Conservation (phyloP, 35 echinoderm and acorn worm species). For the Nesometra sesokonis region DNA sequence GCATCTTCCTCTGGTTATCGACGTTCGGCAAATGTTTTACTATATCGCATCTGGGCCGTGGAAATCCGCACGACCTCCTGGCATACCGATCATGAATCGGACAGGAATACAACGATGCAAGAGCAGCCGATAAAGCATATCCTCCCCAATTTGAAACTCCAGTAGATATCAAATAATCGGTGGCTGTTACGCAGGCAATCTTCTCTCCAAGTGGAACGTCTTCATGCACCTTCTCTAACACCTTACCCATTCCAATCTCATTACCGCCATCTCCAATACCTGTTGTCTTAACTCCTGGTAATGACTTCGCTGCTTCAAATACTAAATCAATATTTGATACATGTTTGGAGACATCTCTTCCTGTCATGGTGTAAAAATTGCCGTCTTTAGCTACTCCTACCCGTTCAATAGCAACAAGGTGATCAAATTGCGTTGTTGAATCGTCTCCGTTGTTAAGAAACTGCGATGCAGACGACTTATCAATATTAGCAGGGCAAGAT, state of each 20-base stretch:
- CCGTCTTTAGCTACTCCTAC: slow-evolving; percentile 51
- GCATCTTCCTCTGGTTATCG: neutral
- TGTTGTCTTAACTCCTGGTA: slow-evolving; percentile 49
- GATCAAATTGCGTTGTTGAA: slow-evolving; percentile 30
- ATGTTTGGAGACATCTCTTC: slow-evolving; percentile 4
- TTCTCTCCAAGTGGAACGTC: slow-evolving; percentile 37
- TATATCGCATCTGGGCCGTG: slow-evolving; percentile 32
- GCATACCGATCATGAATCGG: slow-evolving; percentile 75
- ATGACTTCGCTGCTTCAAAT: slow-evolving; percentile 52
- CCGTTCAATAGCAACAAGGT: slow-evolving; percentile 67
- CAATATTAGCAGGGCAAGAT: slow-evolving; percentile 26
- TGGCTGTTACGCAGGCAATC: slow-evolving; percentile 34
- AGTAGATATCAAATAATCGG: slow-evolving; percentile 62
- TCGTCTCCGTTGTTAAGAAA: slow-evolving; percentile 42
- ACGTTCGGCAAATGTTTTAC: slow-evolving; percentile 9
- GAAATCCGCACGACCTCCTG: slow-evolving; percentile 43
- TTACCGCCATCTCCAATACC: slow-evolving; percentile 87
- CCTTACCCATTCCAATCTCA: slow-evolving; percentile 92
- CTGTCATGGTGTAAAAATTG: slow-evolving; percentile 34
- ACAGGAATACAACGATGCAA: slow-evolving; percentile 34
- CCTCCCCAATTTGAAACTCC: slow-evolving; percentile 91
- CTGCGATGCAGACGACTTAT: slow-evolving; percentile 20
- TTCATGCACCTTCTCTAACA: slow-evolving; percentile 24
- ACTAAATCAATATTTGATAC: slow-evolving; percentile 40
- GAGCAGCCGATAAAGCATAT: slow-evolving; percentile 52